These are phyloP conservation scores for Halcyon badia DNA, from an alignment of 2,797 vertebrate genomes.

Conservation along the genomic window DNA sequence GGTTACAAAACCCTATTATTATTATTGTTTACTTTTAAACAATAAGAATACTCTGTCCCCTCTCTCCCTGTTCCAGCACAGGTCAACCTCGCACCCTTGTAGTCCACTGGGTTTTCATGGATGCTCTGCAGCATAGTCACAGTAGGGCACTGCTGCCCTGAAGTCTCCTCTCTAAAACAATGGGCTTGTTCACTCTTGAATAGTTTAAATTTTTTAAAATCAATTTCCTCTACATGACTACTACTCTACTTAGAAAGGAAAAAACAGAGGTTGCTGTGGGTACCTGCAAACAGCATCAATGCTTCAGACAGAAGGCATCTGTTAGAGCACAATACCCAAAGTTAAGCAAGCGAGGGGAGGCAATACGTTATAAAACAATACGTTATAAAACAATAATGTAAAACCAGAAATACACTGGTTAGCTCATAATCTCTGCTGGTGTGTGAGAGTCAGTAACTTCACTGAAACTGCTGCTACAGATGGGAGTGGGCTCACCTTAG, in stretches of 20 bases:
- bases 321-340: background rate
- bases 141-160: background rate
- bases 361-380: background rate
- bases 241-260: background rate
- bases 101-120: background rate
- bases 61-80: background rate
- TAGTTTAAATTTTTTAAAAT: background rate
- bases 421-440: background rate
- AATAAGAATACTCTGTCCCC: conserved; percentile 22
- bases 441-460: background rate
- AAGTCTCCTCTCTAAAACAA: background rate
- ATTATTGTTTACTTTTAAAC: conserved; percentile 51
- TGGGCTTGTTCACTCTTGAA: background rate
- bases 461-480: background rate
- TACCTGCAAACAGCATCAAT: background rate
- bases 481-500: rapidly evolving
- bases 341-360: background rate
- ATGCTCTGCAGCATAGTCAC: background rate
- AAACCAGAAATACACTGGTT: background rate
- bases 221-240: background rate
- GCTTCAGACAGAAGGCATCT: background rate
- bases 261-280: background rate
- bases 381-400: background rate
- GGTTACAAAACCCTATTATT: background rate
- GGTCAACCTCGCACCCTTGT: rapidly evolving